Evolutionary conservation across 2,113 vertebrate species (phyloP).

Genomic region (Bungarus multicinctus): DNA sequence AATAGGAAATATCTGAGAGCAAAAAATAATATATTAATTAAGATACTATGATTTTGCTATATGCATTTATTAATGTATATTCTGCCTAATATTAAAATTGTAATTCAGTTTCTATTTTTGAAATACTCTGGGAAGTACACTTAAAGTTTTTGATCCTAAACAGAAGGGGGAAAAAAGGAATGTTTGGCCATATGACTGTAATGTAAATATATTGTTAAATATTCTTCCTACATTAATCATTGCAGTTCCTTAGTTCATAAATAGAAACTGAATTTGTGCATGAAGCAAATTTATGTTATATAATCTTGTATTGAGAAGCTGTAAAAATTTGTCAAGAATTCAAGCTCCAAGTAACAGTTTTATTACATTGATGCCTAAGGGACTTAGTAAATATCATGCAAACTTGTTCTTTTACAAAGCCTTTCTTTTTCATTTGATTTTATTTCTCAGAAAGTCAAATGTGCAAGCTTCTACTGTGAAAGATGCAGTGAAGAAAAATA

Average conservation of each 20-base stretch:
- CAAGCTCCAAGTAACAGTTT: not conserved
- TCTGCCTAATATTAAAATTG: not conserved
- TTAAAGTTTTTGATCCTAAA: not conserved
- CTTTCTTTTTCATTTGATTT: not conserved
- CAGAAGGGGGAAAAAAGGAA: not conserved
- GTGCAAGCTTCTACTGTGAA: not conserved
- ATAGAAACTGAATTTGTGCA: not conserved
- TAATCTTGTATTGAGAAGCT: not conserved
- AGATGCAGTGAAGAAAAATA: not conserved
- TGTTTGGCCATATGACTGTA: not conserved
- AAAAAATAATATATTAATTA: not conserved
- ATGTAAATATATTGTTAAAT: not conserved
- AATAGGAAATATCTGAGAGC: not conserved
- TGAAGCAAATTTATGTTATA: not conserved
- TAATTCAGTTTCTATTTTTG: not conserved
- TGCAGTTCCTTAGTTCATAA: not conserved
- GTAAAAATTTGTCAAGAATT: not conserved
- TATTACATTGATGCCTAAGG: not conserved
- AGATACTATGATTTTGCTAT: not conserved
- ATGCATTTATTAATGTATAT: not conserved
- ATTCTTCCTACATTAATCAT: not conserved
- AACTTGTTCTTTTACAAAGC: not conserved
- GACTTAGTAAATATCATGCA: not conserved
- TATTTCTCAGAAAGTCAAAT: not conserved
- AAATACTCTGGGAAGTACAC: not conserved